Conservation (phyloP, 64 coral and sea anemone genomes). For the Catalaphyllia jardinei region DNA sequence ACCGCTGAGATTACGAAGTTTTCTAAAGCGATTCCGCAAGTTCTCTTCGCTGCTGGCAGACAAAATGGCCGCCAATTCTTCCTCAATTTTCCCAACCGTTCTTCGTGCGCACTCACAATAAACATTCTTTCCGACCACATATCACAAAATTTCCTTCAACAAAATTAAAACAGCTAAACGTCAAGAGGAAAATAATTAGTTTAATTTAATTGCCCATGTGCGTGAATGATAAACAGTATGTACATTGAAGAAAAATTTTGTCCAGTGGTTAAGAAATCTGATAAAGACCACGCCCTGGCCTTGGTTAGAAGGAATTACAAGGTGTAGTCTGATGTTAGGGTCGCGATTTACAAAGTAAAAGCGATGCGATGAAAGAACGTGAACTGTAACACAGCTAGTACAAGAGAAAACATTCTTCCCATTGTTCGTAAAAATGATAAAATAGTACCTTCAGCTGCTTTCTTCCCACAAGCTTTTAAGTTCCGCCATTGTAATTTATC, state of each 20-base stretch:
- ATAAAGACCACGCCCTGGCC: background rate
- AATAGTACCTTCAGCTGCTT: background rate
- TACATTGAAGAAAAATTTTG: background rate
- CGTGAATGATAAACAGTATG: background rate
- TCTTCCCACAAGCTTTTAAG: background rate
- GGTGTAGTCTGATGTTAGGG: background rate
- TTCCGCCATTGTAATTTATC: background rate
- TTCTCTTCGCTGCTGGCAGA: background rate
- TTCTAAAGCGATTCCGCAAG: background rate
- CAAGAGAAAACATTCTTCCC: background rate
- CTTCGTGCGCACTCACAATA: background rate
- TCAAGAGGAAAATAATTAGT: background rate
- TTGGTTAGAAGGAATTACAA: background rate
- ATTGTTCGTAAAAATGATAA: background rate
- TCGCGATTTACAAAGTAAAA: background rate
- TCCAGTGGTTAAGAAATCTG: background rate
- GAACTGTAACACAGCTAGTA: background rate
- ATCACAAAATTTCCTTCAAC: background rate
- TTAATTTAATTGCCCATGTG: conserved; percentile 7
- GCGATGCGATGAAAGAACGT: too few species aligned
- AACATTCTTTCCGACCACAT: background rate
- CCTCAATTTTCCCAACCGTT: background rate
- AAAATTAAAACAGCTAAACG: background rate
- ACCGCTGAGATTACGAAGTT: background rate
- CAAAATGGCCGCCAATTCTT: background rate